Evolutionary conservation across 92 coral and sea anemone genomes (phyloP).

Genomic region (Virgularia gustaviana): DNA sequence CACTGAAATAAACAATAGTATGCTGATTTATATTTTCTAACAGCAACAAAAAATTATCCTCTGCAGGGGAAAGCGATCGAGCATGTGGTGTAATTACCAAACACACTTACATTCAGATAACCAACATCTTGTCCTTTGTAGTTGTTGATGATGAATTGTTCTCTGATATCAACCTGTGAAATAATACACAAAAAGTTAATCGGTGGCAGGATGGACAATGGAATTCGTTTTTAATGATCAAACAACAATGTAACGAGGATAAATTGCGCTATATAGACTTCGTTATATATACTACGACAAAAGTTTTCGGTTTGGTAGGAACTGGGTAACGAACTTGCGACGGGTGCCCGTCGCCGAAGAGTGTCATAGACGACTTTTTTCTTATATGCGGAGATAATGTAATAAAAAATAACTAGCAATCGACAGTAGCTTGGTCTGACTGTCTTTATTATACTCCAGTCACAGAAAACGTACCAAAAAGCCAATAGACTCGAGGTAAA

Average conservation of each 20-base stretch:
- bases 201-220: too few species aligned
- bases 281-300: too few species aligned
- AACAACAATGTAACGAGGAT: too few species aligned
- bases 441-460: background rate
- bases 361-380: too few species aligned
- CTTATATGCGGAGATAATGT: too few species aligned
- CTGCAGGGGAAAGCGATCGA: background rate
- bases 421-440: too few species aligned
- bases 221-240: too few species aligned
- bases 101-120: conserved; percentile 71
- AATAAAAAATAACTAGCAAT: too few species aligned
- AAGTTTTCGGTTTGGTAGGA: too few species aligned
- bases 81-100: background rate
- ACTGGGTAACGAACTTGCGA: too few species aligned
- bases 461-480: conserved; percentile 64
- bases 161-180: conserved; percentile 95
- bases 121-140: conserved; percentile 83
- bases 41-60: background rate
- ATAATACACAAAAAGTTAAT: too few species aligned
- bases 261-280: too few species aligned
- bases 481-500: conserved; percentile 86
- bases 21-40: background rate
- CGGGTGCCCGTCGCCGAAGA: background rate
- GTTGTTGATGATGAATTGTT: conserved; percentile 78
- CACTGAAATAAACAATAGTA: background rate